A percentile compares a stretch with the other conserved stretches of the same genome.
Evolutionary conservation across 2,113 vertebrate species (phyloP).

Genomic region (Pantherophis guttatus): DNA sequence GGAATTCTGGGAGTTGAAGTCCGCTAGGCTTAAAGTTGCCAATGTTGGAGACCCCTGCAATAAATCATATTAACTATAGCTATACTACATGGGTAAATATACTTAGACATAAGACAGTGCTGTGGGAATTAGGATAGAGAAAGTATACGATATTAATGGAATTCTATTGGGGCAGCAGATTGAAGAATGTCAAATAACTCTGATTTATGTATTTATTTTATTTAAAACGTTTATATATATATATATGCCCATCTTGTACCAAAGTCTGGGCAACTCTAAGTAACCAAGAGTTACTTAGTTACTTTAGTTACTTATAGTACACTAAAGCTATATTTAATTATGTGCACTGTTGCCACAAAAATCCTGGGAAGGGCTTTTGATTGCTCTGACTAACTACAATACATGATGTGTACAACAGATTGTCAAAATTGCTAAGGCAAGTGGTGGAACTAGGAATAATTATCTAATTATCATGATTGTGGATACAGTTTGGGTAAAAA

Average conservation of each 20-base stretch:
- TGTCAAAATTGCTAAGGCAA: not conserved
- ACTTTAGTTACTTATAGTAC: not conserved
- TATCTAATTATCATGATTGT: constrained; percentile 6
- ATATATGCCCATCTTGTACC: not conserved
- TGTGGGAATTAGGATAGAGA: not conserved
- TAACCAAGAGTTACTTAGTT: not conserved
- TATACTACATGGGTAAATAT: not conserved
- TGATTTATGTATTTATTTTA: not conserved
- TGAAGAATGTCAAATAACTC: not conserved
- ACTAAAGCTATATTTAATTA: constrained; percentile 1
- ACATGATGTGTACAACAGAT: not conserved
- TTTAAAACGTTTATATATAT: not conserved
- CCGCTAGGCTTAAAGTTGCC: no score
- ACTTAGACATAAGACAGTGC: not conserved
- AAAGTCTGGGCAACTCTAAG: not conserved
- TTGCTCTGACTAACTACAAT: constrained; percentile 1
- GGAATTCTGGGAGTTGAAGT: no score
- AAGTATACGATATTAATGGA: not conserved
- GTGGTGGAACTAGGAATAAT: not conserved
- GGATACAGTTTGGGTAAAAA: not conserved
- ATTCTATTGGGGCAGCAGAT: not conserved
- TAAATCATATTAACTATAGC: not conserved
- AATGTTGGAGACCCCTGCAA: no score
- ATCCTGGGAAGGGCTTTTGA: not conserved
- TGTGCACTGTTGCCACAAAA: not conserved